Base-by-base conservation (phyloP, 1,140 invertebrate genomes). In the Heterodera carotae region DNA sequence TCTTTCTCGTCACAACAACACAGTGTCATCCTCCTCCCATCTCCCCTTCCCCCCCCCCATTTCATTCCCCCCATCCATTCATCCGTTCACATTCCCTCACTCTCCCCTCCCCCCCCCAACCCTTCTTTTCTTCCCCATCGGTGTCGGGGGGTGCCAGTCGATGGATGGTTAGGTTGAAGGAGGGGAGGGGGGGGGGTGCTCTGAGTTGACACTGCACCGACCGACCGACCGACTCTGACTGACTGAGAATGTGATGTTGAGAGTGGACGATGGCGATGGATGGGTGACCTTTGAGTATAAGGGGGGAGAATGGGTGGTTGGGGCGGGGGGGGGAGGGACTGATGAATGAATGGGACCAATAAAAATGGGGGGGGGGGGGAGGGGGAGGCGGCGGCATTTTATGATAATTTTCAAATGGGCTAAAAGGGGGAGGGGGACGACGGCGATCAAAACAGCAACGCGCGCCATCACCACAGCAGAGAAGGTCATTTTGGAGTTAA, bases 61-160 rank as follows among this genome's bases (percentile, higher is more conserved):
- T 56, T 76, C 33, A 48, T 77, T 82, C 48, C 39, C 10, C n/a
- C 60, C 59, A 59, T 72, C 48, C 48, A 27, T 56, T 72, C 59
- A 59, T 72, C 48, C 48, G 48, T 72, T 59, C 48, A 33, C 29
- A 69, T 69, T 31, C n/a, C 48, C 48, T 33, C 48, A 2, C 48
- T 33, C n/a, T 12, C 39, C 48, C 48, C 31, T n/a, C 39, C 39
- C 39, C 39, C 34, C 29, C n/a, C 69, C 60, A 22, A 53, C n/a
- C 48, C 48, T 33, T 27, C 7, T 27, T 33, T 12, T 12, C 39
- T 27, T 27, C 31, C 48, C 29, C 36, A 43, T 69, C 25, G 48
- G 70, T 72, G 70, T 56, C 70, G 48, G 70, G 70, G 36, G 29
- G 70, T 72, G 70, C 59, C 70, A 72, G 48, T 72, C 70, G 48